phyloP scores from a whole-genome alignment of 2,113 vertebrate species.

The Melanerpes formicivorus region DNA sequence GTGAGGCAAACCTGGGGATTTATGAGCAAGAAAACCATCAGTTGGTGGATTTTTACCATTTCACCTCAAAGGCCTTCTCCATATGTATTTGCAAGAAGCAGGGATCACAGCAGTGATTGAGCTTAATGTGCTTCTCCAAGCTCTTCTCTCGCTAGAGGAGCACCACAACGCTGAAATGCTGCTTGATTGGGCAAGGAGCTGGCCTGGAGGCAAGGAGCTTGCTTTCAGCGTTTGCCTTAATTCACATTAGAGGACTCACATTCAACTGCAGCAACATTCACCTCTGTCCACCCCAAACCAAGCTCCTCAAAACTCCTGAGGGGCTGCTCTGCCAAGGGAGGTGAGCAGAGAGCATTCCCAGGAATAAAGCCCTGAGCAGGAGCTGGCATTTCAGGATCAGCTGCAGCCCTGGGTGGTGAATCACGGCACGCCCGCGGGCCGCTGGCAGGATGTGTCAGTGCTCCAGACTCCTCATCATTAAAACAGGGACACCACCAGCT shows the following conservation, averaged over 20 bases:
- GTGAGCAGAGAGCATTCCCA: neutral
- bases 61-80: neutral
- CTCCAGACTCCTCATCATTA: constrained; percentile 15
- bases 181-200: fast-evolving
- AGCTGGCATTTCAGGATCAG: neutral
- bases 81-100: fast-evolving
- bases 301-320: neutral
- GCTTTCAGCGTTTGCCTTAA: neutral
- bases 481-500: neutral
- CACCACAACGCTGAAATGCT: neutral
- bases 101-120: neutral
- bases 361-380: neutral
- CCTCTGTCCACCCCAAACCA: neutral
- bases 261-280: neutral
- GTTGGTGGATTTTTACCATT: neutral
- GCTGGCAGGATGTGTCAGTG: neutral
- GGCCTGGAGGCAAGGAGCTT: neutral
- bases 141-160: neutral
- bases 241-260: neutral
- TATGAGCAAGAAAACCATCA: neutral
- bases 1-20: neutral
- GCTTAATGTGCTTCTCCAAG: neutral
- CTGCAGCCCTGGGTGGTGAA: neutral
- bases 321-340: neutral
- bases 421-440: neutral